Evolutionary conservation across 2,113 vertebrate genomes (phyloP).

Genomic region (Erythrocercus mccallii): DNA sequence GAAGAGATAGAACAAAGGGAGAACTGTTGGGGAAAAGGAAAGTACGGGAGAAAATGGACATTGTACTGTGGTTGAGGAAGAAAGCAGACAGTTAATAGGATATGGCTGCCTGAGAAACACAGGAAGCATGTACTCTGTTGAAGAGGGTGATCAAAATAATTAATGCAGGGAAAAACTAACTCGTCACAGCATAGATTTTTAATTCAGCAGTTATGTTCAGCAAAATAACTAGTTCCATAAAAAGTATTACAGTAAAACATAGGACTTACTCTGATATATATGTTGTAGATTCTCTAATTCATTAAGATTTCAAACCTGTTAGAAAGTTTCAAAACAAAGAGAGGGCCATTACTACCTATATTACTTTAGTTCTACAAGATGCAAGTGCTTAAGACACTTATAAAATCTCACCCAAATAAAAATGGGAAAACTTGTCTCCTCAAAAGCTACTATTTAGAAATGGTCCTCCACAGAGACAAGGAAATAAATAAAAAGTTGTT

Average conservation of each 20-base stretch:
- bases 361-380: not conserved
- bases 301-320: not conserved
- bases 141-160: not conserved
- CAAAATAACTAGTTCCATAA: not conserved
- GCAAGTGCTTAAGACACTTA: not conserved
- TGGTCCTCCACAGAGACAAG: not conserved
- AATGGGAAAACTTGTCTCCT: not conserved
- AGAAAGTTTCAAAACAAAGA: not conserved
- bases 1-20: constrained; percentile 34
- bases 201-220: not conserved
- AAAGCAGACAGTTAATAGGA: not conserved
- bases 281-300: not conserved
- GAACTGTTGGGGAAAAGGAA: not conserved
- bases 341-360: not conserved
- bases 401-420: not conserved
- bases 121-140: not conserved
- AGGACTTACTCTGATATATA: not conserved
- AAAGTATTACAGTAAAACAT: not conserved
- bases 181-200: not conserved
- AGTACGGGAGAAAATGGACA: constrained; percentile 4
- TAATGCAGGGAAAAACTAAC: not conserved
- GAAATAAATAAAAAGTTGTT: not conserved
- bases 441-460: not conserved
- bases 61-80: constrained; percentile 22
- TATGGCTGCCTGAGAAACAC: not conserved